Evolutionary conservation across 2,888 invertebrate species (phyloP).

Genomic region (Cephus pygmeus): DNA sequence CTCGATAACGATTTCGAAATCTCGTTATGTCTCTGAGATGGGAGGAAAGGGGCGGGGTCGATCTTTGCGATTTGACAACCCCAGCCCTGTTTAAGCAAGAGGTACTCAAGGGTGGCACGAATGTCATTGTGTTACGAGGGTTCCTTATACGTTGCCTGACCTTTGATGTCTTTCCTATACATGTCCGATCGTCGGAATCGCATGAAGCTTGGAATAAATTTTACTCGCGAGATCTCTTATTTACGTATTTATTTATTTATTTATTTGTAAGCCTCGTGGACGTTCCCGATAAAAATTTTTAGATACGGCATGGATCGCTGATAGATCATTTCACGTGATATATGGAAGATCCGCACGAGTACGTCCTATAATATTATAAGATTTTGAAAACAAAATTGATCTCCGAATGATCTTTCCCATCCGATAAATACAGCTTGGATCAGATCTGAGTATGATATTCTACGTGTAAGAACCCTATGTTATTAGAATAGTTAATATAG

Average conservation of each 20-base stretch:
- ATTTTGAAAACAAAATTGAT: no score
- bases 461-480: no score
- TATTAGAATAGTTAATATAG: no score
- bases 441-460: no score
- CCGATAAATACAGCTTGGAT: no score
- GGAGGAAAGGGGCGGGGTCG: neutral
- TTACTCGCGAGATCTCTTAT: neutral
- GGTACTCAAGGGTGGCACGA: neutral
- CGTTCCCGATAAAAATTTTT: no score
- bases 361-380: no score
- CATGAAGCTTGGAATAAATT: neutral
- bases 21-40: neutral
- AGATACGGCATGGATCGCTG: no score
- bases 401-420: no score
- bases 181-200: neutral
- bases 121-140: neutral
- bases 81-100: neutral
- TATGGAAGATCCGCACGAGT: no score
- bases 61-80: neutral
- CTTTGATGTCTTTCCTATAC: neutral
- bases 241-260: neutral
- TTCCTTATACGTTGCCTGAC: neutral
- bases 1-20: slow-evolving; percentile 19
- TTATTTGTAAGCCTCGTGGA: no score
- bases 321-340: no score